phyloP scores from a whole-genome alignment of 2,113 vertebrate genomes.

The Phyllopteryx taeniolatus region DNA sequence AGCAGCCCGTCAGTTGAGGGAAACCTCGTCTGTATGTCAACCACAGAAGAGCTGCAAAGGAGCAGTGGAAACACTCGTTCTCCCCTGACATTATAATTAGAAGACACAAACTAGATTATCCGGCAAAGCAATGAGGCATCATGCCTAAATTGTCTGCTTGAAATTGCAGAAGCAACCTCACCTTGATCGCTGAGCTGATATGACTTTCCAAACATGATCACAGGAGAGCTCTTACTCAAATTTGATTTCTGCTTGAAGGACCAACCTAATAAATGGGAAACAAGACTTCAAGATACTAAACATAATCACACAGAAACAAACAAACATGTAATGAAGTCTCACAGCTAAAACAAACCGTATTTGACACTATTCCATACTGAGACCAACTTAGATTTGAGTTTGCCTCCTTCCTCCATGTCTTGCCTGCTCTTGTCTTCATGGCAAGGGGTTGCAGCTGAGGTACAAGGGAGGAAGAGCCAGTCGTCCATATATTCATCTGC shows the following conservation, averaged over 20 bases:
- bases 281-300: neutral
- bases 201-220: conserved; percentile 77
- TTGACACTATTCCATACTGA: conserved; percentile 88
- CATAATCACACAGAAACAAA: neutral
- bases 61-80: conserved; percentile 73
- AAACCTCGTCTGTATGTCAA: conserved; percentile 85
- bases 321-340: neutral
- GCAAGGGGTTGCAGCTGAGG: conserved; percentile 6
- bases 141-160: neutral
- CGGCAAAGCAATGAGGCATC: neutral
- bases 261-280: conserved; percentile 70
- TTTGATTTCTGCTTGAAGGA: conserved; percentile 80
- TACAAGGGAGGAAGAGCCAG: conserved; percentile 58
- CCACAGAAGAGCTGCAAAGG: conserved; percentile 82
- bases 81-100: conserved; percentile 60
- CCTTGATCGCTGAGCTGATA: conserved; percentile 77
- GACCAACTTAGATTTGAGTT: conserved; percentile 78
- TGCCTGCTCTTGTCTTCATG: conserved; percentile 19
- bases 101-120: neutral
- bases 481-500: conserved; percentile 39
- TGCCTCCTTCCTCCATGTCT: conserved; percentile 75
- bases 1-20: conserved; percentile 68
- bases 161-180: conserved; percentile 36
- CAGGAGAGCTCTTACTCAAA: conserved; percentile 79
- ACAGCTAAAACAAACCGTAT: conserved; percentile 73